Evolutionary conservation across 2,113 vertebrate genomes (phyloP), one percentile per base, ranked within the genome.

Genomic region (Synchiropus splendidus): DNA sequence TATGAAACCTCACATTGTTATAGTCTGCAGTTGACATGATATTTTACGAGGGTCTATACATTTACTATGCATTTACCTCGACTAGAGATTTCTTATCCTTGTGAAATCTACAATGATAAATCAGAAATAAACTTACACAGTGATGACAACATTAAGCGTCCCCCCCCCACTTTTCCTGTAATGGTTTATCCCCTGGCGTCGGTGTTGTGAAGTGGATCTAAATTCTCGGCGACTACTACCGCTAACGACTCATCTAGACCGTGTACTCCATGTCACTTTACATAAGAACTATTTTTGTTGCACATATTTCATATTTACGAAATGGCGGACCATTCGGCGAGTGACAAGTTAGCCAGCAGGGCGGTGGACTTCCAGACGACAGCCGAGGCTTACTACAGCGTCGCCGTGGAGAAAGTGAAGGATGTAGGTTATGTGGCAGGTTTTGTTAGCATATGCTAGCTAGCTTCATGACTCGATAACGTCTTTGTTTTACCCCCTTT

Each of bases 401-500:
- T 81, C 17, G 83, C 78, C 5, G 68, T 85, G 70, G 82, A 86
- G 70, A 83, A 68, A 75, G 80, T 86, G 50, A 86, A 79, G 61
- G 79, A 85, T 84, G 86, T 86, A 61, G 16, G 78, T 76, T 66
- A 61, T 75, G 80, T 75, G 70, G 46, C 64, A 77, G 56, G 59
- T 67, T 64, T 58, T 18, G 53, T 70, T 74, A 80, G 75, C 77
- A 74, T 75, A 52, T 46, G 14, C 33, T 34, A 35, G 39, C 49
- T 75, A 76, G 65, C 69, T 6, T 9, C 34, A 31, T 37, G 38
- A 45, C 44, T 51, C 18, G 52, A 12, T n/a, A 10, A 41, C 51
- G 17, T 8, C 21, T 27, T 4, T 8, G 8, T 27, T 27, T 27
- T 27, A 5, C 21, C 4, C 8, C 9, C 10, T 0, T 44, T 35